Percentiles rank a stretch among this genome's conserved stretches.
Evolutionary conservation across 2,113 vertebrate species (phyloP).

Genomic region (Ardeotis arabs): DNA sequence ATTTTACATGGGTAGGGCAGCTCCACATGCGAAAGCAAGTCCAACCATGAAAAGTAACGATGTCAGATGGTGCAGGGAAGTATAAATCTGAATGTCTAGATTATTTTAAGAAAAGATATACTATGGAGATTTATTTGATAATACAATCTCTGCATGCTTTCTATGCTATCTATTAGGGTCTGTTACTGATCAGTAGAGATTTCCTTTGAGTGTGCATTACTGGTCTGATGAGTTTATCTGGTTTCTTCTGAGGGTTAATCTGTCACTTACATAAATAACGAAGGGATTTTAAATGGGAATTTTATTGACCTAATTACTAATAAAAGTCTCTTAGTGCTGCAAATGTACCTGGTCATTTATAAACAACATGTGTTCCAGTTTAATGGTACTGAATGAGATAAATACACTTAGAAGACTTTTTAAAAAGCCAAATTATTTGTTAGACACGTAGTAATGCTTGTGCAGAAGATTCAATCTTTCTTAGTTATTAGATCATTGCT

Average conservation of each 20-base stretch:
- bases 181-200: not conserved
- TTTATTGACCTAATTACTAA: conserved; percentile 42
- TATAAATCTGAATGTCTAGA: not conserved
- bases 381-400: not conserved
- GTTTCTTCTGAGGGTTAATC: conserved; percentile 11
- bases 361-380: not conserved
- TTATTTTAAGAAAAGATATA: not conserved
- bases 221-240: not conserved
- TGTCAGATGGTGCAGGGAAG: not conserved
- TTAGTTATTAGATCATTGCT: not conserved
- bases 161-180: not conserved
- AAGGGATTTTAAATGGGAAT: not conserved
- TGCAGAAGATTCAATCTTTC: not conserved
- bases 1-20: not conserved
- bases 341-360: not conserved
- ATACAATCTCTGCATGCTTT: not conserved
- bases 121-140: not conserved
- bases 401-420: not conserved
- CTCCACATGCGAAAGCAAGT: not conserved
- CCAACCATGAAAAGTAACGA: not conserved
- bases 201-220: not conserved
- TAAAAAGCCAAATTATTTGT: not conserved
- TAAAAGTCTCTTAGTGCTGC: not conserved
- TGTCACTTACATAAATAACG: not conserved
- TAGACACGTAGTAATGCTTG: not conserved